Conservation (phyloP, 2,113 vertebrate species). For the Esox niger region DNA sequence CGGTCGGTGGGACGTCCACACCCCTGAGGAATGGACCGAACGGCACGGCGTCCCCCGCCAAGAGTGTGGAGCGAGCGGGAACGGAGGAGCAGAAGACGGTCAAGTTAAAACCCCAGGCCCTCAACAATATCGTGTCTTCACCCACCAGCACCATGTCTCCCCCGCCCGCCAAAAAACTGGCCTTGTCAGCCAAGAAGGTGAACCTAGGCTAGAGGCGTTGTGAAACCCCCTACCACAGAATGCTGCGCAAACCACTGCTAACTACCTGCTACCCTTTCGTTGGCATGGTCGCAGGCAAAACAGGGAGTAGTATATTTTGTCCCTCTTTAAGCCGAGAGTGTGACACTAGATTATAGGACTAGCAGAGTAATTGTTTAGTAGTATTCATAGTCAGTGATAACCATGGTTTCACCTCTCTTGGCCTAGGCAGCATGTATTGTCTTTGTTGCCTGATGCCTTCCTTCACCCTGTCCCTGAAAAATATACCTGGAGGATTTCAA, state of each 20-base stretch:
- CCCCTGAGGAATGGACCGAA: slow-evolving; percentile 52
- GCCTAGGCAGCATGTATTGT: slow-evolving; percentile 19
- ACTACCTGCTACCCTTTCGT: neutral
- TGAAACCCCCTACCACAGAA: too few species aligned
- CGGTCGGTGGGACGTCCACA: slow-evolving; percentile 57
- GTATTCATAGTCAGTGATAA: slow-evolving; percentile 14
- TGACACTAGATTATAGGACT: too few species aligned
- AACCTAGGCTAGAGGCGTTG: slow-evolving; percentile 30
- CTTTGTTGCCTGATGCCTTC: slow-evolving; percentile 41
- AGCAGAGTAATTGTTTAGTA: too few species aligned
- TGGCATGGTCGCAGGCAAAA: too few species aligned
- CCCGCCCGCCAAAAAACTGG: slow-evolving; percentile 84
- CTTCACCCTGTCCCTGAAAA: slow-evolving; percentile 35
- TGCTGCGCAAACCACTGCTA: neutral
- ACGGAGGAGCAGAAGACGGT: slow-evolving; percentile 55
- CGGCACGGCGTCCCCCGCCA: slow-evolving; percentile 64
- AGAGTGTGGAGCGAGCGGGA: slow-evolving; percentile 37
- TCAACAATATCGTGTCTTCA: slow-evolving; percentile 59
- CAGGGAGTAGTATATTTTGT: too few species aligned
- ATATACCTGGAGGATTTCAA: too few species aligned
- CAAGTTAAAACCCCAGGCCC: slow-evolving; percentile 66
- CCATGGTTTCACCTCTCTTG: slow-evolving; percentile 16
- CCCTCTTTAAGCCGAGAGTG: too few species aligned
- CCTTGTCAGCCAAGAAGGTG: slow-evolving; percentile 89
- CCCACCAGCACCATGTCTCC: slow-evolving; percentile 75